A percentile compares a stretch with the other conserved stretches of the same genome.
These are phyloP conservation scores for Dinoponera quadriceps DNA, from an alignment of 1,140 invertebrate genomes.

Conservation along the genomic window DNA sequence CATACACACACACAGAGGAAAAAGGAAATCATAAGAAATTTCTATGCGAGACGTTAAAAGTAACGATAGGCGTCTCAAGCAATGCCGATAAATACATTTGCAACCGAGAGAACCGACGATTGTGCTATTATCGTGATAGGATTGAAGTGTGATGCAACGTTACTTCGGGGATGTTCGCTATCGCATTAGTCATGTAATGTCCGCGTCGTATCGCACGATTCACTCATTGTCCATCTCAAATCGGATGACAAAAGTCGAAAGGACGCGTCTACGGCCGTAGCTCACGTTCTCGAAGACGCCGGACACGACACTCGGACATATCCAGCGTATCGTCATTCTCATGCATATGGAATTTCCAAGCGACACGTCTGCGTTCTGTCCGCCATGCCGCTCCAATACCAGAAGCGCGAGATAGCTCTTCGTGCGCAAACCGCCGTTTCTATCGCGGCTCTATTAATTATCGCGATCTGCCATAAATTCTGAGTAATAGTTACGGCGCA, in stretches of 20 bases:
- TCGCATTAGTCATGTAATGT: neutral
- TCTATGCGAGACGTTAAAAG: no score
- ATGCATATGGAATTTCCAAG: constrained; percentile 72
- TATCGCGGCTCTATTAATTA: constrained; percentile 78
- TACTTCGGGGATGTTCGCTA: neutral
- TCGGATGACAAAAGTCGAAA: constrained; percentile 7
- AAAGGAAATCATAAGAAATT: no score
- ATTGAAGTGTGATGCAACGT: neutral
- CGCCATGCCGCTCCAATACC: constrained; percentile 63
- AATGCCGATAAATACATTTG: no score
- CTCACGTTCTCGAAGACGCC: constrained; percentile 27
- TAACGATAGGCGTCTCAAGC: no score
- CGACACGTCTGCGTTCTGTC: constrained; percentile 67
- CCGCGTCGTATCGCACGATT: neutral
- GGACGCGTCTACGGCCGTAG: constrained; percentile 32
- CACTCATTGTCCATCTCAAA: neutral
- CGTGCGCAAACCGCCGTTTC: constrained; percentile 61
- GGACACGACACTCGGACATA: constrained; percentile 55
- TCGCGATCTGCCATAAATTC: constrained; percentile 78
- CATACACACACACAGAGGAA: no score
- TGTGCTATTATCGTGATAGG: neutral
- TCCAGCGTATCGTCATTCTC: constrained; percentile 53
- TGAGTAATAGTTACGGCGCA: constrained; percentile 71
- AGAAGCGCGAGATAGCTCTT: constrained; percentile 74
- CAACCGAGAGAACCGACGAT: no score